phyloP scores from a whole-genome alignment of 2,888 invertebrate genomes.

The Acronicta aceris region DNA sequence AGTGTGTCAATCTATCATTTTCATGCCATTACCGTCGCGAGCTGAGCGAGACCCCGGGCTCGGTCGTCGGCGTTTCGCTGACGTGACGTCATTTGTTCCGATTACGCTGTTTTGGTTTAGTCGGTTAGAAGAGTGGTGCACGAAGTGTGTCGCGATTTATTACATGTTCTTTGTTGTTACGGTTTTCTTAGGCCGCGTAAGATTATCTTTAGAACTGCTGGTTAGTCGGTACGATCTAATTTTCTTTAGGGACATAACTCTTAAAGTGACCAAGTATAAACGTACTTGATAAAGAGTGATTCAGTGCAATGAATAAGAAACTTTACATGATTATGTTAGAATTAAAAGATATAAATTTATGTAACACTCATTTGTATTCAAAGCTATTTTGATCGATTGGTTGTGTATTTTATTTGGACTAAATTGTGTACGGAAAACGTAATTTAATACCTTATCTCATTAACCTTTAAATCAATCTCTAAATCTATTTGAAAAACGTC shows the following conservation, averaged over 20 bases:
- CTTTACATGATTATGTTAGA: too few species aligned
- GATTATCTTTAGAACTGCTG: too few species aligned
- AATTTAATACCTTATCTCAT: not conserved
- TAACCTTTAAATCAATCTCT: not conserved
- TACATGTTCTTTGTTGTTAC: slow-evolving; percentile 13
- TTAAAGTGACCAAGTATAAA: too few species aligned
- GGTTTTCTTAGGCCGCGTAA: not conserved
- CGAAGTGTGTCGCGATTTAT: slow-evolving; percentile 30
- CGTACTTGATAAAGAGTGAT: too few species aligned
- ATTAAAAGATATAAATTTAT: too few species aligned
- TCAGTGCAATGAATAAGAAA: too few species aligned
- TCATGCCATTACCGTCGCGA: slow-evolving; percentile 73
- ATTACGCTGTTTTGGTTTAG: slow-evolving; percentile 38
- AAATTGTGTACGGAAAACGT: too few species aligned
- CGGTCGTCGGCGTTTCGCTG: slow-evolving; percentile 33
- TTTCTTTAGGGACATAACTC: too few species aligned
- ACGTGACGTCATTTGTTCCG: slow-evolving; percentile 47
- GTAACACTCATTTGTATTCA: too few species aligned
- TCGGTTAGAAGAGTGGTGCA: slow-evolving; percentile 34
- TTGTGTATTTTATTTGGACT: too few species aligned
- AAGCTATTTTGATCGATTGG: too few species aligned
- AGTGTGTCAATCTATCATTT: slow-evolving; percentile 74
- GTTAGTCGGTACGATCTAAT: too few species aligned
- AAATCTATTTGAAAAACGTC: not conserved
- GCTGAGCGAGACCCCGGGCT: slow-evolving; percentile 19